Conservation (phyloP, 64 coral and sea anemone genomes). For the Cladopsammia gracilis region DNA sequence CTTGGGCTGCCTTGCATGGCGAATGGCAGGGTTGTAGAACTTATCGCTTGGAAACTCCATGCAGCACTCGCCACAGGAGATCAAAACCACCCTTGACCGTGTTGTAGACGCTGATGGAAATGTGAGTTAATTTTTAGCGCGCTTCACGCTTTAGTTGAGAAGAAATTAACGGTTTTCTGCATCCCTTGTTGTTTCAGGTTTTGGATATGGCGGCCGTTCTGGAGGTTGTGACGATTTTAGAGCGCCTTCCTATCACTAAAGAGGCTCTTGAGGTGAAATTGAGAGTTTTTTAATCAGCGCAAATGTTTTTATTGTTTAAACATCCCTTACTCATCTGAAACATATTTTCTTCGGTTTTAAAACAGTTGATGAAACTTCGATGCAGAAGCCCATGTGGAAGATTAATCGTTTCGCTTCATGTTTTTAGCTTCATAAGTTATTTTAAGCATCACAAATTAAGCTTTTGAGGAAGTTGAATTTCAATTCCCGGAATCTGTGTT, state of each 20-base stretch:
- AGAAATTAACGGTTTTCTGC: conserved; percentile 61
- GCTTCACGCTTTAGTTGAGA: not conserved
- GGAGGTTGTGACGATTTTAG: conserved; percentile 93
- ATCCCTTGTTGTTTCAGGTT: conserved; percentile 80
- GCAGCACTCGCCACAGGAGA: conserved; percentile 99
- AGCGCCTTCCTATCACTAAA: conserved; percentile 93
- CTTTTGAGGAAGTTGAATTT: not conserved
- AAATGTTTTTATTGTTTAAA: not conserved
- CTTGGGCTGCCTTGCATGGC: conserved; percentile 98
- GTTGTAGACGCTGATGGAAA: conserved; percentile 99
- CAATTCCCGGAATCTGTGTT: not conserved
- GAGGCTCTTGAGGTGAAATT: conserved; percentile 95
- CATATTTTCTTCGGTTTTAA: not conserved
- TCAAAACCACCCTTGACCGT: conserved; percentile 99
- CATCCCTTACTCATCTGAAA: not conserved
- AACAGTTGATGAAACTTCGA: not conserved
- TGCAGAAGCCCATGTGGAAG: not conserved
- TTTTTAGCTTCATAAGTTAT: not conserved
- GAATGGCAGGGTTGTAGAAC: conserved; percentile 74
- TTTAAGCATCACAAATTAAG: not conserved
- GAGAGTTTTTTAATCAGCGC: not conserved
- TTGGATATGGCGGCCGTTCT: conserved; percentile 99
- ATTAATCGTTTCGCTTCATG: not conserved
- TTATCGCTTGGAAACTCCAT: conserved; percentile 84
- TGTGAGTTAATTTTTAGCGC: conserved; percentile 73